phyloP scores from a whole-genome alignment of 2,888 invertebrate genomes.

The Phaedon cochleariae region DNA sequence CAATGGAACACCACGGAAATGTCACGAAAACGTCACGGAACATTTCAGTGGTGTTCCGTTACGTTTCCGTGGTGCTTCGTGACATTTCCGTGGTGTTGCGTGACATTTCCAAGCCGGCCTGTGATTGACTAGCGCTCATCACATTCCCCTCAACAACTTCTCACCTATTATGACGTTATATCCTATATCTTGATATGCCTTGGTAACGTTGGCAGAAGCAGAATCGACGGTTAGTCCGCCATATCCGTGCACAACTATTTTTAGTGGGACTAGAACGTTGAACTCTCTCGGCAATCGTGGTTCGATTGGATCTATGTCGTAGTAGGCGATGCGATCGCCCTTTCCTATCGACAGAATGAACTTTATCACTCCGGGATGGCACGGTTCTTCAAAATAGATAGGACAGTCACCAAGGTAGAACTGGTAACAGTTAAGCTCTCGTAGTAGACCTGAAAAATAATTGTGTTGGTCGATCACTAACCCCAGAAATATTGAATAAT shows the following conservation, averaged over 20 bases:
- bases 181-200: slow-evolving; percentile 53
- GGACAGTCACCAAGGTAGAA: slow-evolving; percentile 50
- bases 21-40: too few species aligned
- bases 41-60: too few species aligned
- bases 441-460: slow-evolving; percentile 16
- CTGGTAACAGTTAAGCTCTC: slow-evolving; percentile 7
- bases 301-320: slow-evolving; percentile 52
- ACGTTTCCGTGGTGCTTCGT: too few species aligned
- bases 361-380: slow-evolving; percentile 53
- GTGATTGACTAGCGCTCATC: too few species aligned
- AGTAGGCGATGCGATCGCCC: slow-evolving; percentile 38
- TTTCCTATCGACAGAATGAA: slow-evolving; percentile 54
- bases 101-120: too few species aligned
- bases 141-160: too few species aligned
- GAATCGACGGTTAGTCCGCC: slow-evolving; percentile 58
- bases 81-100: too few species aligned
- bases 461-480: background rate
- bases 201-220: slow-evolving; percentile 55
- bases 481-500: too few species aligned
- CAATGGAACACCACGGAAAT: too few species aligned
- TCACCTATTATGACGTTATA: slow-evolving; percentile 56
- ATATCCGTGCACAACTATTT: slow-evolving; percentile 61
- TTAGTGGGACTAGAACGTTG: slow-evolving; percentile 47
- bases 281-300: slow-evolving; percentile 50
- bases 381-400: slow-evolving; percentile 58